Base-by-base conservation (phyloP, 1,140 invertebrate genomes). In the Latrodectus geometricus region DNA sequence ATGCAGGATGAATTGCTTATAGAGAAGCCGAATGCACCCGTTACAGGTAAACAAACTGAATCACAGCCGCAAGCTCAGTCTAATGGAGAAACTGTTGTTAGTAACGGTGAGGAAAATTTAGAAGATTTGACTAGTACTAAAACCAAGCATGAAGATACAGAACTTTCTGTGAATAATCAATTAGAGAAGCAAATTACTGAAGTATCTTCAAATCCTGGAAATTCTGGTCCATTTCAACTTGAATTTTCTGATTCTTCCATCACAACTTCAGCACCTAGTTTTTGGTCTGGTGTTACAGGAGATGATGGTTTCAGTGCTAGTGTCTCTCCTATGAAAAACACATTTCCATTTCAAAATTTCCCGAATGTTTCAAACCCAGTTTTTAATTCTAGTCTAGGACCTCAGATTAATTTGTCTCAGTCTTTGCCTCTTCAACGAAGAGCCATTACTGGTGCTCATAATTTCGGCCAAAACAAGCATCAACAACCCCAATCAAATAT, bases 361-460 rank as follows among this genome's bases (percentile, higher is more conserved):
- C 90, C 91, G 73, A 86, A 80, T 77, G 21, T 23, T 48, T 69
- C 87, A n/a, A 92, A 91, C 88, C 90, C 90, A 80, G 83, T 92
- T 61, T 90, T 91, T 86, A 91, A 89, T 88, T 89, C 90, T 78
- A 90, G 89, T 89, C 88, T 92, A 88, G 90, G 90, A 93, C 93
- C 89, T 91, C 91, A 89, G 93, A 93, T 82, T 93, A 88, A 86
- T 93, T 92, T 80, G 88, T 90, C 91, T 87, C 93, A 94, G 8
- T 93, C 90, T 78, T 91, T 91, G 50, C 89, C 89, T 72, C 89
- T 90, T 74, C 91, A 92, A 17, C 91, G 94, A 72, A 91, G 94
- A 77, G 94, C 94, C 15, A 95, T 95, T 75, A 95, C 94, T 4
- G 94, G 93, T 20, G 93, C 93, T 89, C 94, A 94, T 88, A 94